Conservation (phyloP, 2,888 invertebrate genomes). For the Macrophya annulata region DNA sequence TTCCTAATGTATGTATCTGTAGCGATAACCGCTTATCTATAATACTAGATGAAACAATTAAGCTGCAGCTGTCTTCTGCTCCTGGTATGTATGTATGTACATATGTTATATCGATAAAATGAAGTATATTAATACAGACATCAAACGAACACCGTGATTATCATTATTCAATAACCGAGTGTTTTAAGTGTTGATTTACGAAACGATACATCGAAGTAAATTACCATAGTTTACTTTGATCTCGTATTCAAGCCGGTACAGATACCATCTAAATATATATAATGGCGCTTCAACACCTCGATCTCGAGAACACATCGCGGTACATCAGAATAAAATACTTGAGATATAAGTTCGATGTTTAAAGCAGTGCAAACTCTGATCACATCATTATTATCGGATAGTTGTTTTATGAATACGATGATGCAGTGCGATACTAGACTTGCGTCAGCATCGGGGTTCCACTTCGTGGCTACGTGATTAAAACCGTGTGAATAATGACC, state of each 20-base stretch:
- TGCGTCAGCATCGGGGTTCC: background rate
- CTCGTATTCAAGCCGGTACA: background rate
- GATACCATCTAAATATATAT: constrained; percentile 35
- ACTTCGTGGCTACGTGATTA: background rate
- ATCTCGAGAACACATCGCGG: background rate
- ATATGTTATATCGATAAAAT: background rate
- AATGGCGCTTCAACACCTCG: constrained; percentile 42
- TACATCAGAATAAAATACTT: background rate
- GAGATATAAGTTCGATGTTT: background rate
- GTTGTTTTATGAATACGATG: background rate
- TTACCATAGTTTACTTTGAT: constrained; percentile 9
- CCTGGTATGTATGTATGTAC: background rate
- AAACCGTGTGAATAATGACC: constrained; percentile 4
- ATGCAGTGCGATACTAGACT: background rate
- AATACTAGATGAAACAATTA: constrained; percentile 1
- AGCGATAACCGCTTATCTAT: background rate
- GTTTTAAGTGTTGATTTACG: background rate
- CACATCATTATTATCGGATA: background rate
- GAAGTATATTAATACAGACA: background rate
- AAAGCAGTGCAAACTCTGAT: background rate
- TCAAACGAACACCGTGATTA: background rate
- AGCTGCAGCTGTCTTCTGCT: background rate
- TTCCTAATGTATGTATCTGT: background rate
- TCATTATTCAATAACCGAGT: constrained; percentile 2
- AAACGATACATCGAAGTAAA: background rate